These are phyloP conservation scores for Spodoptera frugiperda DNA, from an alignment of 1,140 invertebrate genomes.

Conservation along the genomic window DNA sequence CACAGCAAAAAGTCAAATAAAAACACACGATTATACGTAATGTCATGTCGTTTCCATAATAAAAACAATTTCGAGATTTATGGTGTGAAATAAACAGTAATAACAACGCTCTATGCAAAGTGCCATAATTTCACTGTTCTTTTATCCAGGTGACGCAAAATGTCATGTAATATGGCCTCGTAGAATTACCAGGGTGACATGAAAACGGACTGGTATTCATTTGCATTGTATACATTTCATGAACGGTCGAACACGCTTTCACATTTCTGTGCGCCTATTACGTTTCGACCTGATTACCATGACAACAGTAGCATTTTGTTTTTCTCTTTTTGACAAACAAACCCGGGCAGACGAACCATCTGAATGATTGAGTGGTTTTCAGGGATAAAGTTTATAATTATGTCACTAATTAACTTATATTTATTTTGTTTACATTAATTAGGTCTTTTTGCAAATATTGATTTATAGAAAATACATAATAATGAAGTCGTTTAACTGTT, in stretches of 20 bases:
- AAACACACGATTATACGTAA: not conserved
- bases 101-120: not conserved
- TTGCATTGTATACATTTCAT: constrained; percentile 45
- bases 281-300: constrained; percentile 24
- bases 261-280: constrained; percentile 32
- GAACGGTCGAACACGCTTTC: constrained; percentile 30
- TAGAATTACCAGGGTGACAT: constrained; percentile 45
- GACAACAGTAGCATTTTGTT: constrained; percentile 5
- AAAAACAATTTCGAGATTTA: not conserved
- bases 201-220: constrained; percentile 44
- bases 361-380: not conserved
- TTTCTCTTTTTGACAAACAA: constrained; percentile 1
- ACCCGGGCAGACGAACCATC: not conserved
- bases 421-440: no score
- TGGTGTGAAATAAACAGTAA: constrained; percentile 5
- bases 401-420: no score
- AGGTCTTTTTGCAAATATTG: no score
- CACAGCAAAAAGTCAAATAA: not conserved
- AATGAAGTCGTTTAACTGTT: no score
- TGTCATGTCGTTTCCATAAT: not conserved
- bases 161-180: constrained; percentile 4
- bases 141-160: constrained; percentile 8
- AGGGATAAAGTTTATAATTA: no score
- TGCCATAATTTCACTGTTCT: constrained; percentile 11
- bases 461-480: no score